phyloP scores from a whole-genome alignment of 2,888 invertebrate species.

The Trissonchulus sp. region DNA sequence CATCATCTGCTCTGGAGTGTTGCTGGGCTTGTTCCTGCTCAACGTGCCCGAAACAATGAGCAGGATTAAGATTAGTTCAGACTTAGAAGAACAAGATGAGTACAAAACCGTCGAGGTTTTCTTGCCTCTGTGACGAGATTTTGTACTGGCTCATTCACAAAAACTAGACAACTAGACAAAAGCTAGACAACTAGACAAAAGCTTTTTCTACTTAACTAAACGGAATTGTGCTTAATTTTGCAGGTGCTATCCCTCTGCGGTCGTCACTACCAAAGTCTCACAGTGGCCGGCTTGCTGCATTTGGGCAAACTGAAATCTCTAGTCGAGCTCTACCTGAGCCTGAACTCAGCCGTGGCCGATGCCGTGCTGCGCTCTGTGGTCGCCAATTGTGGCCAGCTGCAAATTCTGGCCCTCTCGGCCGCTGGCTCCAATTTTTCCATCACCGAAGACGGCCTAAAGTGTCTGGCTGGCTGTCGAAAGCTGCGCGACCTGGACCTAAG shows the following conservation, averaged over 20 bases:
- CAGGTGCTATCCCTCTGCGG: constrained; percentile 25
- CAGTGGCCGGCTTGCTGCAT: constrained; percentile 14
- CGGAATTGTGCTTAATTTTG: no score
- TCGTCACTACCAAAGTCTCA: background rate
- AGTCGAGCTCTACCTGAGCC: constrained; percentile 10
- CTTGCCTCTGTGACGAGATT: no score
- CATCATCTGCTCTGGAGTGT: background rate
- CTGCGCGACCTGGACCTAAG: constrained; percentile 10
- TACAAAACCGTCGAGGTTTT: no score
- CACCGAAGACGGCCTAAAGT: background rate
- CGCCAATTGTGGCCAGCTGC: background rate
- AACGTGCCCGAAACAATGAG: constrained; percentile 1
- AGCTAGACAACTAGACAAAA: no score
- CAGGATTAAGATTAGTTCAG: no score
- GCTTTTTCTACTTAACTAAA: no score
- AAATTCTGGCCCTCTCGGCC: background rate
- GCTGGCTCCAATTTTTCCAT: constrained; percentile 1
- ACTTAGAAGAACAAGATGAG: no score
- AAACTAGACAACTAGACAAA: no score
- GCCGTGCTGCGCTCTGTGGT: constrained; percentile 14
- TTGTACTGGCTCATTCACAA: no score
- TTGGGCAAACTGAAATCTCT: constrained; percentile 1
- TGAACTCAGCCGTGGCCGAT: constrained; percentile 22
- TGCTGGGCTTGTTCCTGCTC: background rate
- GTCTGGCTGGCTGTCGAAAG: background rate